Percentiles rank a stretch among this genome's conserved stretches.
Conservation (phyloP, 2,797 vertebrate species). For the Ptychobarbus kaznakovi region DNA sequence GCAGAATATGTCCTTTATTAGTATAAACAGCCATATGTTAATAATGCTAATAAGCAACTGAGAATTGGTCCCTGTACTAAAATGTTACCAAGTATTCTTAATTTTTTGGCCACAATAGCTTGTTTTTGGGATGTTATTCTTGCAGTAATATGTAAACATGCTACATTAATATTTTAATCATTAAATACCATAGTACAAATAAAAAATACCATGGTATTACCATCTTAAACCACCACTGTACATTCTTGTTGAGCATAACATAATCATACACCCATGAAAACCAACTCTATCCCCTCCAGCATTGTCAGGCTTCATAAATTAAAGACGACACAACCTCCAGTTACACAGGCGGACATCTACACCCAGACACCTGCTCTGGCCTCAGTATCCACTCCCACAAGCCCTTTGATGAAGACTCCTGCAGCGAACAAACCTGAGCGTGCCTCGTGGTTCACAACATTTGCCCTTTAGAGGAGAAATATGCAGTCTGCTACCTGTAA, state of each 20-base stretch:
- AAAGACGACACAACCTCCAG: conserved; percentile 67
- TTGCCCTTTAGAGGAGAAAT: conserved; percentile 31
- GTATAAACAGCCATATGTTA: background rate
- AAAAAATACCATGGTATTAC: too few relatives aligned
- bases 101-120: background rate
- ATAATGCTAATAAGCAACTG: background rate
- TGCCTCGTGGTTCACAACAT: conserved; percentile 32
- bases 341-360: conserved; percentile 77
- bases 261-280: conserved; percentile 66
- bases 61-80: too few relatives aligned
- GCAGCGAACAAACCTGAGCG: background rate
- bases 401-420: conserved; percentile 14
- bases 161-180: background rate
- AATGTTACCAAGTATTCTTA: background rate
- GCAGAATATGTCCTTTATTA: too few relatives aligned
- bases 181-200: background rate
- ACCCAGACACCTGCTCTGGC: conserved; percentile 65
- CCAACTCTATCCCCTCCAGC: conserved; percentile 65
- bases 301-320: conserved; percentile 78
- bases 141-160: background rate
- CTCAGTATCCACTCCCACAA: conserved; percentile 53
- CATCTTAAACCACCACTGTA: background rate
- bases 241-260: background rate
- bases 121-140: background rate
- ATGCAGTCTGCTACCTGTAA: conserved; percentile 15